Conservation (phyloP, 1,140 invertebrate genomes). For the Sogatella furcifera region DNA sequence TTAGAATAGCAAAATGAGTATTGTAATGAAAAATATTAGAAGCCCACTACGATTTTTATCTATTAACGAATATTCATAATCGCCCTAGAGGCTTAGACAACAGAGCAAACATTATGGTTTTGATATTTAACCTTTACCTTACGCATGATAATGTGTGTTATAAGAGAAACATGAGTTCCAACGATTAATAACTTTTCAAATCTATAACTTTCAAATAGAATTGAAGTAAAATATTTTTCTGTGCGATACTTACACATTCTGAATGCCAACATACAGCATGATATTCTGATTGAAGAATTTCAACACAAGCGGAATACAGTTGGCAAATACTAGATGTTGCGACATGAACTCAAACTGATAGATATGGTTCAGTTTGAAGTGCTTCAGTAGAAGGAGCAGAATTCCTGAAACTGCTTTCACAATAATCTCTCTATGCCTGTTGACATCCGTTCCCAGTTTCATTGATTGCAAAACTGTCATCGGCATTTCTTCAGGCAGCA, state of each 20-base stretch:
- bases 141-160: too few relatives aligned
- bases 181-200: too few relatives aligned
- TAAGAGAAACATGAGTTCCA: too few relatives aligned
- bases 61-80: too few relatives aligned
- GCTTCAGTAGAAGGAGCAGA: conserved; percentile 86
- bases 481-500: conserved; percentile 94
- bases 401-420: conserved; percentile 96
- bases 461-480: conserved; percentile 95
- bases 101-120: too few relatives aligned
- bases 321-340: conserved; percentile 97
- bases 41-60: too few relatives aligned
- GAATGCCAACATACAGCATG: conserved; percentile 85
- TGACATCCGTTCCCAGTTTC: conserved; percentile 93
- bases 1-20: too few relatives aligned
- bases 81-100: too few relatives aligned
- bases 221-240: too few relatives aligned
- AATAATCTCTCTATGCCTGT: conserved; percentile 97
- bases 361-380: conserved; percentile 98
- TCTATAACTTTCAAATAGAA: too few relatives aligned
- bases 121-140: too few relatives aligned
- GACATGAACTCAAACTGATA: conserved; percentile 99
- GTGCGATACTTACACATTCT: conserved; percentile 71
- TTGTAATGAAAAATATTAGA: too few relatives aligned
- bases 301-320: conserved; percentile 95
- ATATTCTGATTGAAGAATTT: conserved; percentile 99